Evolutionary conservation across 2,113 vertebrate species (phyloP), one percentile per base, ranked within the genome.

Genomic region (Saiga tatarica): DNA sequence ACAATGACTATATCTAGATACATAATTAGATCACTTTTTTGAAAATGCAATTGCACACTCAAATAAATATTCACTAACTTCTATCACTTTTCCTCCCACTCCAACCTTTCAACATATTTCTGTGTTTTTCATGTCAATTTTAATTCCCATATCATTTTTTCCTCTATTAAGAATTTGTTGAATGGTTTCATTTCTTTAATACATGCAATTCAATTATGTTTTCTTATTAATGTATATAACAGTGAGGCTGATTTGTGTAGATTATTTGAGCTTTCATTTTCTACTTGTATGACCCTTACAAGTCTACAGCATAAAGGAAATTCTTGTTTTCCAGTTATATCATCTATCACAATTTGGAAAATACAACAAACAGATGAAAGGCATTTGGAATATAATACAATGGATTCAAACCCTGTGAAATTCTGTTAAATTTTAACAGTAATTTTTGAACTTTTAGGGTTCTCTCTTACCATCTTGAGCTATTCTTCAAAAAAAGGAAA

Each of bases 11-110:
- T 30, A 92, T 95, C 36, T 87, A 26, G 84, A 90, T 89, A 83
- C 23, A 74, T 86, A 97, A 96, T 94, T 95, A 96, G 74, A n/a
- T 89, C 71, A 96, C 87, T 96, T 81, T 96, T 95, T 94, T 12
- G 36, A 79, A 96, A 98, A 92, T n/a, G 78, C 26, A 96, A 60
- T 11, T 89, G 8, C 30, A 87, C 11, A 76, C 16, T 52, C 60
- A 96, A 95, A 96, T 67, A 96, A 42, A 86, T 85, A 36, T 21
- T 81, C 88, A 97, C 57, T 96, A 74, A 91, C 21, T 33, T 93
- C 36, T 26, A 81, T 53, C 53, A 76, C 62, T 96, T 97, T 96
- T 13, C 52, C 71, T 96, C 79, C 95, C 82, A 93, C 76, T 86
- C 42, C 21, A 96, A 92, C n/a, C 15, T 30, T 17, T 91, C 74